Evolutionary conservation across 37 sponge, comb jelly and placozoan species (phyloP).

Genomic region (Beroe ovata): DNA sequence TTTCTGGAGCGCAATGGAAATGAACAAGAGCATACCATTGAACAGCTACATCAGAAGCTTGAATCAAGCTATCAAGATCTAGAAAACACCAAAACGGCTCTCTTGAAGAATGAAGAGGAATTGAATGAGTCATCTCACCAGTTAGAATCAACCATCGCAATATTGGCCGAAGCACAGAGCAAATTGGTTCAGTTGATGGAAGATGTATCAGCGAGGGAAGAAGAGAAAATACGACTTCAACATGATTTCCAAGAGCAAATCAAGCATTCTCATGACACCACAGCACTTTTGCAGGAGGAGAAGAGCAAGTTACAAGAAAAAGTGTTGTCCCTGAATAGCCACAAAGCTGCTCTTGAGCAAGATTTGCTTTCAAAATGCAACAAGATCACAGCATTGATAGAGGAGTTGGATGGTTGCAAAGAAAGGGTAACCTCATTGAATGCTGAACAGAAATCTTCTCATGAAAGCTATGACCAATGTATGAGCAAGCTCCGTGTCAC

Average conservation of each 20-base stretch:
- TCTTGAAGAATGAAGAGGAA: neutral
- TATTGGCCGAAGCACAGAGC: neutral
- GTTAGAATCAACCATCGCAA: slow-evolving; percentile 3
- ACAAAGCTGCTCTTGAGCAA: slow-evolving; percentile 7
- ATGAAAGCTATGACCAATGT: neutral
- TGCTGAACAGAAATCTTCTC: neutral
- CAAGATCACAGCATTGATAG: slow-evolving; percentile 1
- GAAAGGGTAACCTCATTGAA: neutral
- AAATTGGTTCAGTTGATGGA: neutral
- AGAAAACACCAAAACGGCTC: neutral
- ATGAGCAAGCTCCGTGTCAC: neutral
- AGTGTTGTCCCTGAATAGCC: neutral
- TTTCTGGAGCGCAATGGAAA: slow-evolving; percentile 12
- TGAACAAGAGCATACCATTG: slow-evolving; percentile 26
- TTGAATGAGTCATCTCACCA: neutral
- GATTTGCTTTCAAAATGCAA: neutral
- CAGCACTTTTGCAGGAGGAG: neutral
- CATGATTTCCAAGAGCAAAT: slow-evolving; percentile 26
- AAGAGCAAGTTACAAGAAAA: neutral
- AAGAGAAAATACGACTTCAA: neutral
- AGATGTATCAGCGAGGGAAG: neutral
- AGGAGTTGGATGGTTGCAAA: slow-evolving; percentile 48
- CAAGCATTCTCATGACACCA: slow-evolving; percentile 8
- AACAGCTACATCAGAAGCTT: slow-evolving; percentile 11
- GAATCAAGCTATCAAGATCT: slow-evolving; percentile 22